Conservation (phyloP, 2,888 invertebrate species). For the Aplocera efformata region DNA sequence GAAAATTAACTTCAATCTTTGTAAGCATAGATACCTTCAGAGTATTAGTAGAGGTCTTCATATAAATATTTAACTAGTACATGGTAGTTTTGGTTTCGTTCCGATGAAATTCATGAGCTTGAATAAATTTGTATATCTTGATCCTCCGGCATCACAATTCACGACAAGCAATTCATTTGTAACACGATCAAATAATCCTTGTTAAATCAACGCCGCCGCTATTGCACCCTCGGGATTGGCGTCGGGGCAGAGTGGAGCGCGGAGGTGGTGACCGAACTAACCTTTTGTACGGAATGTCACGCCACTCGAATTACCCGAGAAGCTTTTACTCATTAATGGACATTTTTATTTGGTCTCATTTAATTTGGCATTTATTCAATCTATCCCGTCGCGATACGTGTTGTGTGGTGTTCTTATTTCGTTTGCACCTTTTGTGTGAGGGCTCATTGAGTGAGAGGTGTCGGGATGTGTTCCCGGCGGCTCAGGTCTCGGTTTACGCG, state of each 20-base stretch:
- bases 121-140: constrained; percentile 1
- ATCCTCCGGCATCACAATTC: constrained; percentile 7
- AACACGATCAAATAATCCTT: constrained; percentile 54
- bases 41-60: not conserved
- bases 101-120: not conserved
- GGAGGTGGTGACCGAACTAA: constrained; percentile 36
- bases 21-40: no score
- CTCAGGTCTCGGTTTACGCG: constrained; percentile 73
- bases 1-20: no score
- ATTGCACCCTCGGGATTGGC: constrained; percentile 41
- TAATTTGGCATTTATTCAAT: constrained; percentile 81
- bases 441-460: constrained; percentile 78
- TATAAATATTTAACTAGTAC: not conserved
- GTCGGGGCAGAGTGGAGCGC: constrained; percentile 20
- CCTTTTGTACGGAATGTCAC: constrained; percentile 63
- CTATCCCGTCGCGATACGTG: constrained; percentile 68
- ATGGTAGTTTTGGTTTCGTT: not conserved
- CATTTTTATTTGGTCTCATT: constrained; percentile 78
- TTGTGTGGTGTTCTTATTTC: constrained; percentile 63
- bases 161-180: constrained; percentile 28
- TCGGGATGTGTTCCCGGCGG: constrained; percentile 74
- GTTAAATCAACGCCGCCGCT: constrained; percentile 40
- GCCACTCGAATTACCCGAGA: constrained; percentile 63
- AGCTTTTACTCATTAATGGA: constrained; percentile 71
- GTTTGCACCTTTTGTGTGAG: constrained; percentile 78